Conservation (phyloP, 2,113 vertebrate genomes). For the Dasypus novemcinctus region DNA sequence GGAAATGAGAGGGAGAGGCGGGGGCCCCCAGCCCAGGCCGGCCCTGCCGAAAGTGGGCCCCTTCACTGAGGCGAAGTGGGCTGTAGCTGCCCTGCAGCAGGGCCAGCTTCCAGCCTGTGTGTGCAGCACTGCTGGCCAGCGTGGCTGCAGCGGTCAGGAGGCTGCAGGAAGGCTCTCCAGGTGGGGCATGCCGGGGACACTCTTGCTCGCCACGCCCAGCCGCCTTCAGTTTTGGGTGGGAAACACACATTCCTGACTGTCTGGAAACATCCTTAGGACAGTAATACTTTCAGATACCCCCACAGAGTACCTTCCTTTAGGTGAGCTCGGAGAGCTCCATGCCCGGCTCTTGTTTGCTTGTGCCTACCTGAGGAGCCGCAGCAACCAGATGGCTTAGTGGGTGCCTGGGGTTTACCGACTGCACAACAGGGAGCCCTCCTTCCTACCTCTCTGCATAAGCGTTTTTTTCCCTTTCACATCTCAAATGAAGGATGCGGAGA, state of each 20-base stretch:
- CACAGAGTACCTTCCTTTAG: not conserved
- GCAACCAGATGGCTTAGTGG: not conserved
- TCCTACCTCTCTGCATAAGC: not conserved
- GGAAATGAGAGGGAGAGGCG: too few species aligned
- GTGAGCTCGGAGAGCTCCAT: too few species aligned
- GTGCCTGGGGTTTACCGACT: not conserved
- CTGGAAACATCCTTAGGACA: not conserved
- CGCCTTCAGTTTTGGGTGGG: not conserved
- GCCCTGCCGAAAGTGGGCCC: too few species aligned
- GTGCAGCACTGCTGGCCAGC: too few species aligned
- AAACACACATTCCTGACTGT: not conserved
- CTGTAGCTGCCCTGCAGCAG: too few species aligned
- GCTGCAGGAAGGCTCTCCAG: not conserved
- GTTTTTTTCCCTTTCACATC: not conserved
- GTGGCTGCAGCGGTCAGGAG: too few species aligned
- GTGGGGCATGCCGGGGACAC: too few species aligned
- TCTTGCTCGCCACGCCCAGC: not conserved
- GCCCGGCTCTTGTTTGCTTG: not conserved
- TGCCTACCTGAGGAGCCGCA: rapidly evolving
- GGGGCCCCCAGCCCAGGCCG: too few species aligned
- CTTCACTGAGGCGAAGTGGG: too few species aligned
- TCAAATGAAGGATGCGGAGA: not conserved
- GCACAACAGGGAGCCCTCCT: not conserved
- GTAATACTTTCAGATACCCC: not conserved
- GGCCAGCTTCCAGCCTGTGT: too few species aligned